Conservation (phyloP, 2,113 vertebrate genomes). For the Stomatorhinus ivindoensis region DNA sequence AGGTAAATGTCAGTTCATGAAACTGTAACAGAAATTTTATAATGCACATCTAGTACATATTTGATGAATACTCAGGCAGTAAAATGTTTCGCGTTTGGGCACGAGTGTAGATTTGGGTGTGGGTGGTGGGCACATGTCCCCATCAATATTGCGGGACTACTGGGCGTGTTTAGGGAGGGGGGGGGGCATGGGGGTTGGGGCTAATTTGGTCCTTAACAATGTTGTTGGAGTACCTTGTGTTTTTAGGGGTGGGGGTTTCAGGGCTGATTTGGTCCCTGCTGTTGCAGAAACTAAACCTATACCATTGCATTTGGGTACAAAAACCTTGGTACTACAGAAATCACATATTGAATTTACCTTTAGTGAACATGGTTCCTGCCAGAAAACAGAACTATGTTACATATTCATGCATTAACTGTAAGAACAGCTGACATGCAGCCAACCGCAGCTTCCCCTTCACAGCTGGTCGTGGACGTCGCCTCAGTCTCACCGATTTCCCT, state of each 20-base stretch:
- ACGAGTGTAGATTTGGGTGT: neutral
- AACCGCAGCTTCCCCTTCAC: slow-evolving; percentile 22
- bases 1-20: slow-evolving; percentile 58
- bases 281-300: neutral
- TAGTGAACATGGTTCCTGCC: neutral
- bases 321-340: neutral
- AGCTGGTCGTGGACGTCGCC: slow-evolving; percentile 82
- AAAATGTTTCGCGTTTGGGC: neutral
- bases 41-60: neutral
- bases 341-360: neutral
- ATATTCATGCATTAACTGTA: neutral
- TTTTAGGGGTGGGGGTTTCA: neutral
- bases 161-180: too few relatives aligned
- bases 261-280: neutral
- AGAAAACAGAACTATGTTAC: neutral
- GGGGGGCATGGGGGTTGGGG: too few relatives aligned
- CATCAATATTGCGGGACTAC: neutral
- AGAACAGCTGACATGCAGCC: neutral
- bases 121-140: neutral
- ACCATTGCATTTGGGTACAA: neutral
- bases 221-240: neutral
- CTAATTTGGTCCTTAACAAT: neutral
- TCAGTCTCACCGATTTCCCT: slow-evolving; percentile 74
- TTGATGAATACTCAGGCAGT: neutral
- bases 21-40: too few relatives aligned